Conservation (phyloP, 2,113 vertebrate species). For the Odocoileus hemionus region DNA sequence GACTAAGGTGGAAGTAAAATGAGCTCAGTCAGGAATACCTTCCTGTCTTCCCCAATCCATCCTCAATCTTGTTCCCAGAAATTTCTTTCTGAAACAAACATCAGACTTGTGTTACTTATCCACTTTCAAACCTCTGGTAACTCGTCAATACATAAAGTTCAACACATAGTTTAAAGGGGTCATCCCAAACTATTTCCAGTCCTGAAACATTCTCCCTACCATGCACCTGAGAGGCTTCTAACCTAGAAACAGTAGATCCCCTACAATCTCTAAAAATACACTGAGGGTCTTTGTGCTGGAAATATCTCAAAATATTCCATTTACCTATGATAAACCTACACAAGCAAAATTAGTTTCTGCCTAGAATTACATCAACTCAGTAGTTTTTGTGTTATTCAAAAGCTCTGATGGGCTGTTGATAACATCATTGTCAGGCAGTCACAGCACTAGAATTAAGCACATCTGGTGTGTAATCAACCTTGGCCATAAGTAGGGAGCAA, state of each 20-base stretch:
- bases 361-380: constrained; percentile 7
- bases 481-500: not conserved
- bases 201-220: not conserved
- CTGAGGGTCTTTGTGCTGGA: not conserved
- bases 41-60: not conserved
- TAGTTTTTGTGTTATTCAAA: not conserved
- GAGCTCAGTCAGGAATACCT: not conserved
- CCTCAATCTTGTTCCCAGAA: not conserved
- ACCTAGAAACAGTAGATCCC: not conserved
- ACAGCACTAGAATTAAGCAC: not conserved
- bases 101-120: not conserved
- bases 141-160: not conserved
- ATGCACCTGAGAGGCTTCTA: not conserved
- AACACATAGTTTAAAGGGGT: not conserved
- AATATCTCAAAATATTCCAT: not conserved
- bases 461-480: not conserved
- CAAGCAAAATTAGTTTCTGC: not conserved
- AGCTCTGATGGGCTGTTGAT: constrained; percentile 1
- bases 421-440: not conserved
- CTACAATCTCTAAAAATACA: not conserved
- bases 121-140: not conserved
- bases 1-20: not conserved
- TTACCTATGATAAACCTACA: not conserved
- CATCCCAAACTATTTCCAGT: not conserved
- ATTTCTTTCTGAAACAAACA: constrained; percentile 5